These are phyloP conservation scores for Pelusios castaneus DNA, from an alignment of 2,113 vertebrate species.

Conservation along the genomic window DNA sequence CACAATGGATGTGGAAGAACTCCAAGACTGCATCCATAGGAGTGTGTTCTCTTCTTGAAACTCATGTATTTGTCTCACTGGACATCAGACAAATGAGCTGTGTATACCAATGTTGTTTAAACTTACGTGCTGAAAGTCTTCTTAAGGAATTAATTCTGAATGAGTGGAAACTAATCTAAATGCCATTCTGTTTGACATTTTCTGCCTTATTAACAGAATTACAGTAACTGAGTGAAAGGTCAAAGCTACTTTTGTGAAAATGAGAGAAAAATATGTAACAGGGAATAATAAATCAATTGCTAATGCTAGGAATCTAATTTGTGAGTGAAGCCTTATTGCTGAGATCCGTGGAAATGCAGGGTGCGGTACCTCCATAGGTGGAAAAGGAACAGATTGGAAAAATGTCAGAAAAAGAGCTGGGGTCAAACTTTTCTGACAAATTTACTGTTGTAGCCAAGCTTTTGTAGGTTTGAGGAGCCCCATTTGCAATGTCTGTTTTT, in stretches of 20 bases:
- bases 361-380: background rate
- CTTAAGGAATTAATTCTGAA: slow-evolving; percentile 29
- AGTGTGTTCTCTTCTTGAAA: slow-evolving; percentile 21
- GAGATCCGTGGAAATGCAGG: slow-evolving; percentile 3
- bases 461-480: background rate
- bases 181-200: slow-evolving; percentile 25
- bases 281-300: background rate
- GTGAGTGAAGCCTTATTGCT: background rate
- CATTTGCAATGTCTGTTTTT: slow-evolving; percentile 51
- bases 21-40: slow-evolving; percentile 16
- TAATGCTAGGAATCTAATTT: background rate
- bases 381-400: slow-evolving; percentile 17
- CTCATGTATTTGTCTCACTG: slow-evolving; percentile 26
- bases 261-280: slow-evolving; percentile 18
- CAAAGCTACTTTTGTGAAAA: slow-evolving; percentile 16
- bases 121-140: slow-evolving; percentile 24
- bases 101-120: slow-evolving; percentile 12
- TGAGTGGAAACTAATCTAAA: slow-evolving; percentile 38
- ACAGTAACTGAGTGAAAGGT: slow-evolving; percentile 3
- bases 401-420: background rate
- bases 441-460: background rate
- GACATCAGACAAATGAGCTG: slow-evolving; percentile 45
- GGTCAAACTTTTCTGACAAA: slow-evolving; percentile 23
- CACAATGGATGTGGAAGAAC: background rate
- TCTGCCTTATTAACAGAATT: background rate